Evolutionary conservation across 2,888 invertebrate species (phyloP).

Genomic region (Dorcus hopei): DNA sequence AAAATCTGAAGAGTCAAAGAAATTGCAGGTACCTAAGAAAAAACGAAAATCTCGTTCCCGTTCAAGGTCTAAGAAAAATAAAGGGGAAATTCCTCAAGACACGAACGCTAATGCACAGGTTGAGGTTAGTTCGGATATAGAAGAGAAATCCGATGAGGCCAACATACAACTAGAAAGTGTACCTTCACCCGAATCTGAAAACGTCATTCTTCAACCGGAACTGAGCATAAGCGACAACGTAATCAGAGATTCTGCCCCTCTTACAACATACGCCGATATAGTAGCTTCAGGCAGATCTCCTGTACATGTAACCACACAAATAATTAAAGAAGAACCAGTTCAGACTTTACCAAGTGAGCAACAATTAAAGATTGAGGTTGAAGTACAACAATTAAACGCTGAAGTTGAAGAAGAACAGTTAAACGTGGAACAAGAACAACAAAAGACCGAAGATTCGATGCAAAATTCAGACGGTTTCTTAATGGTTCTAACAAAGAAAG

Average conservation of each 20-base stretch:
- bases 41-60: constrained; percentile 55
- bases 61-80: constrained; percentile 50
- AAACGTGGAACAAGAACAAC: neutral
- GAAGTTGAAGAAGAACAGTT: neutral
- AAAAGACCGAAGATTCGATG: neutral
- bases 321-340: neutral
- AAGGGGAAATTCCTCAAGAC: constrained; percentile 12
- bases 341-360: no score
- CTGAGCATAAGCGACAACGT: no score
- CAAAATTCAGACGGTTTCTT: constrained; percentile 37
- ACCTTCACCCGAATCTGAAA: constrained; percentile 29
- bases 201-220: neutral
- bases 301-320: neutral
- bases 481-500: constrained; percentile 29
- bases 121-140: neutral
- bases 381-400: no score
- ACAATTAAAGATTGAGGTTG: no score
- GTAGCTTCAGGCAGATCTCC: constrained; percentile 26
- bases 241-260: neutral
- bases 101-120: neutral
- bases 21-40: constrained; percentile 39
- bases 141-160: neutral
- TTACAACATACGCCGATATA: constrained; percentile 31
- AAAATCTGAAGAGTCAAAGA: neutral
- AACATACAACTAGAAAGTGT: neutral